Base-by-base conservation (phyloP, 2,797 vertebrate genomes). In the Cossypha dichroa region DNA sequence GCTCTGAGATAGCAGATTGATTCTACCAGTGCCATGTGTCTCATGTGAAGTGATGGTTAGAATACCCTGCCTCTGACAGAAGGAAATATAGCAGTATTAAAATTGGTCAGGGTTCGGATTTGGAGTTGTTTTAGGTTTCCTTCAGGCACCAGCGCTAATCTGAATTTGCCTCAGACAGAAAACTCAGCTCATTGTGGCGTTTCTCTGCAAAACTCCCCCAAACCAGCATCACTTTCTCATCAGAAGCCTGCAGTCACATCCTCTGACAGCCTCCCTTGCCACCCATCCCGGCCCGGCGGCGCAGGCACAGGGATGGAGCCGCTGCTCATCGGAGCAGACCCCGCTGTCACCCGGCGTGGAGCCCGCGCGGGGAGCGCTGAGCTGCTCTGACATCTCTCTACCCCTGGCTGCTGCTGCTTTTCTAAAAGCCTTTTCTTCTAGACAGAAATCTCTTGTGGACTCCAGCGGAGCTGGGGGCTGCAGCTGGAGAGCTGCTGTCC, bases 321-420 rank as follows among this genome's bases (percentile, higher is more conserved):
- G 2, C 72, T 80, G 12, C 75, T 79, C 31, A 59, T 11, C 5
- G 0, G 5, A 38, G 66, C 58, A 6, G 94, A 63, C 76, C 67
- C 23, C 1, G 28, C 73, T 76, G 59, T 80, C 93, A 43, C 8
- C 41, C 5, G 0, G 23, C 26, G 46, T 22, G 49, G 60, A 80
- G 58, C 49, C 54, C 1, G 0, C 34, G 6, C 0, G 2, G 15
- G 64, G 70, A 23, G 54, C 25, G 56, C 72, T 80, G 72, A 58
- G 73, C 1, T 0, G 25, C 64, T 70, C 90, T 77, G 92, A 83
- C 88, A 91, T 54, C 63, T 69, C 66, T 8, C 80, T 62, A 66
- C 51, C 84, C 55, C 25, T 3, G 73, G 74, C 73, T 85, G 92
- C 86, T 85, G 49, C 91, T 62, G 54, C 78, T 76, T 92, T 85